Base-by-base conservation (phyloP, 2,888 invertebrate species). In the Plagodis pulveraria region DNA sequence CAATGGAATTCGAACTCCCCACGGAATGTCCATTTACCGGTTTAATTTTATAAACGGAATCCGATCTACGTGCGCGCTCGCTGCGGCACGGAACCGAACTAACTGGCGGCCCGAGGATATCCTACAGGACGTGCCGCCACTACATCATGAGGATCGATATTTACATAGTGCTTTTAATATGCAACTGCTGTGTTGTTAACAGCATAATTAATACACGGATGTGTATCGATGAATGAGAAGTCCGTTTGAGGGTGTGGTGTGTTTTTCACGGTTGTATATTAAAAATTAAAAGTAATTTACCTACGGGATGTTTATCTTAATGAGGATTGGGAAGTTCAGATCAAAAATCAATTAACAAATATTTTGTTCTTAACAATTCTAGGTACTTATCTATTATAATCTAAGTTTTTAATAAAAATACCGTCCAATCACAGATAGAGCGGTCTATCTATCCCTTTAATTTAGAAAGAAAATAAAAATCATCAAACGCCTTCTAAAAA, bases 111-210 rank as follows among this genome's bases (percentile, higher is more conserved):
- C 74, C 75, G 80, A 84, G 87, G 84, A 86, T 86, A 84, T 91
- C 91, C 91, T 89, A 80, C 86, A 89, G 87, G 87, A 91, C 89
- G 86, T 86, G 86, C 78, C 68, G 76, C 76, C 80, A 80, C 82
- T 83, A 78, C 81, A 74, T 81, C 87, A 90, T 84, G 83, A 80
- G 75, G 86, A 91, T 91, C 91, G 89, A 91, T 91, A 91, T 90
- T 88, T 87, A 90, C 87, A 89, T 90, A 86, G 82, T 81, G 83
- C 81, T 87, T 88, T 88, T 89, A 88, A 88, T 88, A 89, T 89
- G 84, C 84, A 80, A 83, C 83, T 81, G 72, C 72, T 71, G 71
- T 69, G 69, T 66, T 71, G 69, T 74, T 74, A 73, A 73, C 73
- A 73, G 70, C 71, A 66, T 76, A 73, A 66, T 76, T 69, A 73